Evolutionary conservation across 2,113 vertebrate species (phyloP), one percentile per base, ranked within the genome.

Genomic region (Oreochromis aureus): DNA sequence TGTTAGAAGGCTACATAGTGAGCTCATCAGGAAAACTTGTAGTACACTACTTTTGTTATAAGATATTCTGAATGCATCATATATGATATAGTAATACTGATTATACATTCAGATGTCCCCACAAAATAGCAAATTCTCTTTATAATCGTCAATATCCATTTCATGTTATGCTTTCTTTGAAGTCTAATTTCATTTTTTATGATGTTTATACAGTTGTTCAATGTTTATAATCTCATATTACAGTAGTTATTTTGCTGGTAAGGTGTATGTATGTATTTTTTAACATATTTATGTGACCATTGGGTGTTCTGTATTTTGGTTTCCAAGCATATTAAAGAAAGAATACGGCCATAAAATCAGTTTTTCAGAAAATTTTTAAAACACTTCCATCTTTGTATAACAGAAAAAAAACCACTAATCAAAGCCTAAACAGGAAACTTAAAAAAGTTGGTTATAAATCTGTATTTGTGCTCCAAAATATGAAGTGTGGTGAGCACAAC

Each of bases 91-190:
- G 22, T 46, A 73, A 73, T 46, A 46, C 6, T 73, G 12, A 73
- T 46, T 73, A 46, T 27, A 46, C 39, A 46, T 16, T 71, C 39
- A 24, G 66, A 16, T 24, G 22, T 44, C 48, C 16, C 48, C 16
- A 71, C 66, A 71, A 44, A 71, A 71, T 6, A 9, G 66, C 12
- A 44, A 44, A 71, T 8, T 44, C 0, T 10, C 22, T 46, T 10
- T 6, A 0, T 24, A 46, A 24, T 10, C 66, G 22, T 73, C n/a
- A 10, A 27, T 71, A 71, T 71, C 22, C 0, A 3, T 44, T 22
- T 24, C 22, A 5, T 58, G 10, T 24, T 12, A 56, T 0, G 6
- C 1, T 24, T 56, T 56, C 22, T 27, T 56, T 12, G 1, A 24
- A 16, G 34, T 39, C 61, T 39, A 39, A n/a, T 39, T 66, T n/a